Base-by-base conservation (phyloP, 1,140 invertebrate genomes). In the Drosophila guanche region DNA sequence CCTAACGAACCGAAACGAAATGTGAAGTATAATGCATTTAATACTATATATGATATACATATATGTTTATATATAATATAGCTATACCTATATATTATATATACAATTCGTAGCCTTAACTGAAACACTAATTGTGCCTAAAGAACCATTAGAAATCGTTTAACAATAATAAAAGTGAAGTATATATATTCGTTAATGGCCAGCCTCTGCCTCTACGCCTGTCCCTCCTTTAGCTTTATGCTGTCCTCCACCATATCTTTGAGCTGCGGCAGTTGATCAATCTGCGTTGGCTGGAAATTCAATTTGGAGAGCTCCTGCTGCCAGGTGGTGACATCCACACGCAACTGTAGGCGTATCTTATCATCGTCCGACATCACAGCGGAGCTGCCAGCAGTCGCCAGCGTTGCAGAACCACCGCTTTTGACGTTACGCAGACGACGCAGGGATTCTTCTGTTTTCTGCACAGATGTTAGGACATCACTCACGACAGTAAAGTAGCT, bases 391-490 rank as follows among this genome's bases (percentile, higher is more conserved):
- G 79, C 86, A 16, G 91, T 2, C 23, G 88, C 5, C 33, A 12
- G 33, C 0, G 86, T 79, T 25, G 58, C 37, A 5, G 66, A 40
- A 4, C 67, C 58, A 3, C 93, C 93, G 50, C 92, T 92, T 84
- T 94, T 94, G 48, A 96, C 95, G 92, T 97, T 97, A 91, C 98
- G 98, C 57, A 99, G 92, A 74, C 96, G 94, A 89, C 95, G 94
- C 45, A 98, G 92, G 75, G 97, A 98, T 89, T 98, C 97, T 91
- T 99, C 98, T 73, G 98, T 99, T 93, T 97, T 97, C 91, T 97
- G 97, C 1, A 98, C 97, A 4, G 97, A 98, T 40, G 95, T 97
- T 54, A 99, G 92, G 4, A 99, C 97, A 92, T 98, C 97, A 63
- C 93, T 94, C 10, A 98, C 97, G 66, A 95, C 94, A 68, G 92